Base-by-base conservation (phyloP, 2,888 invertebrate genomes). In the Temnothorax unifasciatus region DNA sequence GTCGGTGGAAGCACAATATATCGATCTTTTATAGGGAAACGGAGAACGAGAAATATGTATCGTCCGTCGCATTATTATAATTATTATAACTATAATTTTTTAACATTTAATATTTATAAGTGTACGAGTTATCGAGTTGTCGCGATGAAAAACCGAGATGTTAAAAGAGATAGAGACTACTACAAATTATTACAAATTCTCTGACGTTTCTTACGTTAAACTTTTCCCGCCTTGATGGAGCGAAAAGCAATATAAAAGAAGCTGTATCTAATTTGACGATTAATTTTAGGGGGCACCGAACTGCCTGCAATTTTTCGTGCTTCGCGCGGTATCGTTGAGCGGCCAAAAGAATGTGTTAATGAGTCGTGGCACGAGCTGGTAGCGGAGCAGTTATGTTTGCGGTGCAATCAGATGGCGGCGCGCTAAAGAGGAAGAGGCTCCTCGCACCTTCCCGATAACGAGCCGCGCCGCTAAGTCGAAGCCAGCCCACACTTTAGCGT, bases 381-480 rank as follows among this genome's bases (percentile, higher is more conserved):
- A 81, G 86, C 87, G 76, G 86, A 83, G 81, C 88, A 82, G 85
- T 90, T 87, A 85, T 93, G 89, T 94, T 94, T 92, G 90, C 92
- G 89, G 86, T 92, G 92, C 92, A 93, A 94, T 93, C 93, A 93
- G 90, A 86, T 91, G 91, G 88, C 82, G 74, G 86, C 91, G 86
- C 91, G 94, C 93, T 93, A 94, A 94, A 92, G 89, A 91, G 91
- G 91, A 91, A 90, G 88, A 91, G 91, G 87, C 90, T 91, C 87
- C 90, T 94, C 93, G 89, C 94, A 94, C 94, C 91, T 93, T 85
- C 90, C 87, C 87, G 93, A 94, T 94, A 94, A 94, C 93, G 83
- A 93, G 93, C 84, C 86, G 88, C 89, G 87, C 83, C 90, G 86
- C 86, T 82, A 85, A 87, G 84, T 85, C 87, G 74, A 76, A 73